Conservation (phyloP, 2,888 invertebrate species). For the Malacosoma neustria region DNA sequence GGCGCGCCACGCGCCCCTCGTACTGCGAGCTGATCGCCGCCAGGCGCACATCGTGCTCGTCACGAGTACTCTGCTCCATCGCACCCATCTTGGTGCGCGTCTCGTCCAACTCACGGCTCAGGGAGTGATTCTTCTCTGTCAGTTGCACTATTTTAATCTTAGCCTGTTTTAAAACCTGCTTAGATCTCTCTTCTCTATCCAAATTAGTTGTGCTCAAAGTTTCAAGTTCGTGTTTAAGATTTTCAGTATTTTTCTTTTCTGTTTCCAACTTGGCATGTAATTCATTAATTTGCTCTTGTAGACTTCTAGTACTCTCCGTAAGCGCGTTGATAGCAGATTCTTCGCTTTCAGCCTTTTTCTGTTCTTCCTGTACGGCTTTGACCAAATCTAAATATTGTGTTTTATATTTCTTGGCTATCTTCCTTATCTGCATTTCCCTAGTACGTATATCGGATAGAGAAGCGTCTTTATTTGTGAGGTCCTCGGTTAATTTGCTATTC, state of each 20-base stretch:
- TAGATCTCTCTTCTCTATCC: conserved; percentile 79
- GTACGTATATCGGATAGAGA: conserved; percentile 79
- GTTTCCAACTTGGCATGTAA: conserved; percentile 52
- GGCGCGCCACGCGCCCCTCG: conserved; percentile 78
- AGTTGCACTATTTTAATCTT: conserved; percentile 82
- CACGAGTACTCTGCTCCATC: conserved; percentile 68
- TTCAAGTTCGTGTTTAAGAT: conserved; percentile 79
- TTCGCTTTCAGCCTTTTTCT: conserved; percentile 73
- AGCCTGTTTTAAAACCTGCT: conserved; percentile 81
- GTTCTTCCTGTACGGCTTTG: conserved; percentile 78
- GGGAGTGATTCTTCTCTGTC: conserved; percentile 79
- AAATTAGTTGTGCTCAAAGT: conserved; percentile 66
- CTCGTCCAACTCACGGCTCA: conserved; percentile 75
- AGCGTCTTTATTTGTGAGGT: conserved; percentile 79
- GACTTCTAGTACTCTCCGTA: conserved; percentile 66
- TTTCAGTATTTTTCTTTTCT: conserved; percentile 77
- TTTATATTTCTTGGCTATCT: conserved; percentile 95
- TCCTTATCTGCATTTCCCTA: conserved; percentile 84
- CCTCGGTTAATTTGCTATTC: conserved; percentile 77
- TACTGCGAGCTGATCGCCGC: conserved; percentile 80
- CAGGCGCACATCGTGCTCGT: conserved; percentile 73
- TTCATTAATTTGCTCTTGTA: conserved; percentile 61
- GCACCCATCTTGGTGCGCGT: conserved; percentile 64
- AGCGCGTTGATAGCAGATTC: conserved; percentile 62
- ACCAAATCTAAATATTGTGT: conserved; percentile 86